Base-by-base conservation (phyloP, 2,888 invertebrate genomes). In the Amblyjoppa proteus region DNA sequence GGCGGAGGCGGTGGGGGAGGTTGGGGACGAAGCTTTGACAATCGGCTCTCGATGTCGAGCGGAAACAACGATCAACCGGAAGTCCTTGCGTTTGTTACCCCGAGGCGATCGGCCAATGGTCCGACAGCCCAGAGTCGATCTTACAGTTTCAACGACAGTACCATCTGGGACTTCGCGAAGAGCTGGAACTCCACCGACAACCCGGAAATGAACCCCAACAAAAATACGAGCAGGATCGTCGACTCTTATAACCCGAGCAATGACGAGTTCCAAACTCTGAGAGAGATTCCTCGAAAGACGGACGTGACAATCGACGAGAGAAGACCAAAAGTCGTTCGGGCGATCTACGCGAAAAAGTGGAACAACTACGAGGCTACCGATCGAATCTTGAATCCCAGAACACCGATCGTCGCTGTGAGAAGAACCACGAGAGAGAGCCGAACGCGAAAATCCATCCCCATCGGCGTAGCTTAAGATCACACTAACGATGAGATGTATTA, bases 11-110 rank as follows among this genome's bases (percentile, higher is more conserved):
- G 94, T 0, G 94, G 95, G 0, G 94, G 94, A 9, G 94, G 95
- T 9, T 95, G 95, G 93, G 95, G 95, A 71, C 94, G 95, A 69
- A 95, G 95, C 89, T 95, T 95, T 74, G 94, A 93, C 80, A 91
- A 94, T 81, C 87, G 88, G 13, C 87, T 81, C 9, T 94, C 74
- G 93, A 94, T 86, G 89, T 92, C 73, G 92, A 94, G 82, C 25
- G 34, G 68, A 69, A 84, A 89, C 16, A 80, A 89, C n/a, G 87
- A 87, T 75, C 84, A 86, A 85, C 91, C 91, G 83, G 87, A 88
- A 77, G 77, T 68, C 56, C 16, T 38, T 0, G 77, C 81, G 25
- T 25, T 16, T n/a, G 28, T 69, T 51, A 16, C 53, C 16, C 11
- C 83, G 20, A 74, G 38, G 13, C 71, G 45, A 53, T n/a, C 38